phyloP scores from a whole-genome alignment of 2,888 invertebrate species.

The Cotesia congregata region DNA sequence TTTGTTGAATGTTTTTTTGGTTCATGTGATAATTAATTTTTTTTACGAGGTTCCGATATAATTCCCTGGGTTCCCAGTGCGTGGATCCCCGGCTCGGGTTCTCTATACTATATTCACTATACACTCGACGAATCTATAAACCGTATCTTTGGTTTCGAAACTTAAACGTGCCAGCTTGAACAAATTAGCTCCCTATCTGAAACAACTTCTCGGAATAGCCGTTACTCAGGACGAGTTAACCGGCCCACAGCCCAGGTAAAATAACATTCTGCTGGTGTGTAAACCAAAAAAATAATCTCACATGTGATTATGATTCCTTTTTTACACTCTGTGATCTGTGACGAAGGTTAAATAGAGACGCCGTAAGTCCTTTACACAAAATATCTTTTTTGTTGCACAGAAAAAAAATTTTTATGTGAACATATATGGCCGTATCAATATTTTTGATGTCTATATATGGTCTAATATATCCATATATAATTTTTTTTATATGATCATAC shows the following conservation, averaged over 20 bases:
- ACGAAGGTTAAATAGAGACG: not conserved
- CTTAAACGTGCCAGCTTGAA: slow-evolving; percentile 56
- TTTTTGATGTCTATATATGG: too few species aligned
- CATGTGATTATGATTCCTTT: not conserved
- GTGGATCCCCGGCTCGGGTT: not conserved
- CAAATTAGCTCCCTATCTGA: slow-evolving; percentile 69
- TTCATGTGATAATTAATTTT: slow-evolving; percentile 12
- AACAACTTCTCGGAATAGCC: slow-evolving; percentile 69
- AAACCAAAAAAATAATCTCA: slow-evolving; percentile 42
- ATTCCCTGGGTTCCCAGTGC: not conserved
- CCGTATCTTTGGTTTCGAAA: slow-evolving; percentile 26
- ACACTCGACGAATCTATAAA: slow-evolving; percentile 12
- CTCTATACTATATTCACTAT: too few species aligned
- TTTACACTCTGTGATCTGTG: not conserved
- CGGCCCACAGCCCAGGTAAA: slow-evolving; percentile 31
- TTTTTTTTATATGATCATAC: too few species aligned
- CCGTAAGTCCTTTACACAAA: not conserved
- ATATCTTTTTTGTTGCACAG: too few species aligned
- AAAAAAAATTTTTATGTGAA: too few species aligned
- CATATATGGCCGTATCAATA: too few species aligned
- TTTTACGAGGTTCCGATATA: slow-evolving; percentile 14
- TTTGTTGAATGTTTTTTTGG: slow-evolving; percentile 6
- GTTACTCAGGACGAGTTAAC: slow-evolving; percentile 61
- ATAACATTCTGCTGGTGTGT: slow-evolving; percentile 37
- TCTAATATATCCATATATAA: too few species aligned